Evolutionary conservation across 2,888 invertebrate genomes (phyloP).

Genomic region (Aleiodes leptofemur): DNA sequence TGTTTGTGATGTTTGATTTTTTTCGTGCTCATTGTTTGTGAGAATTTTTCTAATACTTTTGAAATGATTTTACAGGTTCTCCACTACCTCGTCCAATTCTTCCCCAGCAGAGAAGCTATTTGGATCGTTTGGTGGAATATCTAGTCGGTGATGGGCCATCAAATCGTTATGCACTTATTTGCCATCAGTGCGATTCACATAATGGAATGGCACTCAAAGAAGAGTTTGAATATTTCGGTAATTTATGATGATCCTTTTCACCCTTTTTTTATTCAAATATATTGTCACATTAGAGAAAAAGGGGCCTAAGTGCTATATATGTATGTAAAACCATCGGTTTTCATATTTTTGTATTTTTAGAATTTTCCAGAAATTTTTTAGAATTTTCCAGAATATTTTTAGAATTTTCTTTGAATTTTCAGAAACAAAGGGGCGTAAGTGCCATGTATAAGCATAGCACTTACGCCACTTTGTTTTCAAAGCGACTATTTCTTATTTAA

Average conservation of each 20-base stretch:
- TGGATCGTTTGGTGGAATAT: slow-evolving; percentile 95
- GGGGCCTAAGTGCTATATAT: too few species aligned
- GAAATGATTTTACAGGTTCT: slow-evolving; percentile 58
- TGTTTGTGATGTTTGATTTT: slow-evolving; percentile 5
- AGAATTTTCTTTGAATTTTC: too few species aligned
- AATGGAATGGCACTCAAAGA: slow-evolving; percentile 91
- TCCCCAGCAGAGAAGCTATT: slow-evolving; percentile 84
- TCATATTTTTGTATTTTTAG: too few species aligned
- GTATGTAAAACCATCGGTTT: too few species aligned
- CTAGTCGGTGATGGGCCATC: slow-evolving; percentile 96
- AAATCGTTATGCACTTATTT: slow-evolving; percentile 96
- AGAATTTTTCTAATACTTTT: slow-evolving; percentile 19
- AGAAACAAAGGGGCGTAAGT: too few species aligned
- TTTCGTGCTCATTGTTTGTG: not conserved
- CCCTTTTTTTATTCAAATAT: not conserved
- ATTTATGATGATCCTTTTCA: slow-evolving; percentile 40
- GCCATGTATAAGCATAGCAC: too few species aligned
- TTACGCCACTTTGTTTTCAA: too few species aligned
- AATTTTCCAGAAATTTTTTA: too few species aligned
- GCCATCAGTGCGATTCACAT: slow-evolving; percentile 91
- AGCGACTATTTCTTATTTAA: not conserved
- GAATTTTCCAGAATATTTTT: too few species aligned
- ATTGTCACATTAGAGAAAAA: not conserved
- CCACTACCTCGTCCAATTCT: slow-evolving; percentile 83
- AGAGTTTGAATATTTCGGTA: slow-evolving; percentile 82